Conservation (phyloP, 2,113 vertebrate genomes). For the Chaetorhynchus papuensis region DNA sequence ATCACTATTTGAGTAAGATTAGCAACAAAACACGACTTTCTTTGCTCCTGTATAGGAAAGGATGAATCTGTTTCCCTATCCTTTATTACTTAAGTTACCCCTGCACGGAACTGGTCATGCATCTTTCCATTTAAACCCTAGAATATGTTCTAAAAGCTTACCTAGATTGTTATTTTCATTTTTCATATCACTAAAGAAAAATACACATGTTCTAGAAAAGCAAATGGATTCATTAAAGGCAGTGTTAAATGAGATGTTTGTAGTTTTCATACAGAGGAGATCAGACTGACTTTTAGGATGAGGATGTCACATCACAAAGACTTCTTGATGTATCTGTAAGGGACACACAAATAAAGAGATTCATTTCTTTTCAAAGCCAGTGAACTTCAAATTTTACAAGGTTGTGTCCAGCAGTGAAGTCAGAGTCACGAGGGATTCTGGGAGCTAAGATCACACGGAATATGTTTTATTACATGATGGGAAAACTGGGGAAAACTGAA, state of each 20-base stretch:
- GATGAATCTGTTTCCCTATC: neutral
- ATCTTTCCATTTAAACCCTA: neutral
- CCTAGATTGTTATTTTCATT: neutral
- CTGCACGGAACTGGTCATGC: neutral
- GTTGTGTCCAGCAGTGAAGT: neutral
- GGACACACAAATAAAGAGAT: neutral
- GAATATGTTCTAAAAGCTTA: neutral
- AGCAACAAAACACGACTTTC: neutral
- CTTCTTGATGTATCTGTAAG: neutral
- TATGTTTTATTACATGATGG: constrained; percentile 31
- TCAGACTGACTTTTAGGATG: neutral
- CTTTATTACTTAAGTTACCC: neutral
- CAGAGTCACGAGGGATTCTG: neutral
- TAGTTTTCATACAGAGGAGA: neutral
- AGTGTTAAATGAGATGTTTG: neutral
- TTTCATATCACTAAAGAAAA: neutral
- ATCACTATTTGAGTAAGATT: neutral
- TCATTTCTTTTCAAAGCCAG: neutral
- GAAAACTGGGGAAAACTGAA: constrained; percentile 34
- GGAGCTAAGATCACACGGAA: constrained; percentile 3
- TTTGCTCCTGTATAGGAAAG: neutral
- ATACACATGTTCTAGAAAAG: neutral
- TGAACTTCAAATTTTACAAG: constrained; percentile 31
- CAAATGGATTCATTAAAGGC: neutral
- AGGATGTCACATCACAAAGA: neutral